These are phyloP conservation scores for Iphiclides podalirius DNA, from an alignment of 2,888 invertebrate genomes.

Conservation along the genomic window DNA sequence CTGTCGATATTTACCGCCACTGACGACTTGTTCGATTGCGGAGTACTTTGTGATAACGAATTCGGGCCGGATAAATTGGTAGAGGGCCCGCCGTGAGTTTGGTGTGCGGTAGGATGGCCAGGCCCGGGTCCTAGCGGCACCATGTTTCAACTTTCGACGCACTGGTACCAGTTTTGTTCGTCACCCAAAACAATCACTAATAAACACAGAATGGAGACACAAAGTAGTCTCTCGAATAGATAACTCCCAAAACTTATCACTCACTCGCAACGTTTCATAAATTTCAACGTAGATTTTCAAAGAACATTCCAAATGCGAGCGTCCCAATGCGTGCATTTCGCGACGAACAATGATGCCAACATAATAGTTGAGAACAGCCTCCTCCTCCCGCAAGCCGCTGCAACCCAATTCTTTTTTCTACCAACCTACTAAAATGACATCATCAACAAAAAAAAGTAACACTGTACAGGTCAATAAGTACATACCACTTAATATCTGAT, in stretches of 20 bases:
- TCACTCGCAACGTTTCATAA: slow-evolving; percentile 52
- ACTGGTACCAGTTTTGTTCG: slow-evolving; percentile 66
- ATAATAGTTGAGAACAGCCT: slow-evolving; percentile 35
- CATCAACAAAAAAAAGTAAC: slow-evolving; percentile 16
- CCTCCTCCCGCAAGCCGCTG: slow-evolving; percentile 32
- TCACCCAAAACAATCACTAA: slow-evolving; percentile 71
- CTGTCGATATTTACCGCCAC: slow-evolving; percentile 62
- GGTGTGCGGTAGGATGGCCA: slow-evolving; percentile 77
- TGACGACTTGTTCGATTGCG: slow-evolving; percentile 75
- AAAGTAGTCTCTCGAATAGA: slow-evolving; percentile 45
- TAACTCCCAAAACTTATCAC: slow-evolving; percentile 51
- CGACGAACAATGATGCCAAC: slow-evolving; percentile 71
- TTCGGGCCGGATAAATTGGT: slow-evolving; percentile 69
- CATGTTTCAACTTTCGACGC: slow-evolving; percentile 81
- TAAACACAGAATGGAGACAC: slow-evolving; percentile 55
- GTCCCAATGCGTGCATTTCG: slow-evolving; percentile 79
- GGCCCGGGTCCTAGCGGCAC: slow-evolving; percentile 86
- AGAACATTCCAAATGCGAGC: slow-evolving; percentile 75
- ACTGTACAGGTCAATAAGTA: too few species aligned
- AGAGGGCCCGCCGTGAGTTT: slow-evolving; percentile 73
- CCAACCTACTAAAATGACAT: slow-evolving; percentile 28
- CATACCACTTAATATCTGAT: neutral
- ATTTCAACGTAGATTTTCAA: slow-evolving; percentile 68
- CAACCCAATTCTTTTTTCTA: neutral
- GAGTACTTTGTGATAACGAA: slow-evolving; percentile 70